Evolutionary conservation across 2,797 vertebrate genomes (phyloP).

Genomic region (Phataginus tricuspis): DNA sequence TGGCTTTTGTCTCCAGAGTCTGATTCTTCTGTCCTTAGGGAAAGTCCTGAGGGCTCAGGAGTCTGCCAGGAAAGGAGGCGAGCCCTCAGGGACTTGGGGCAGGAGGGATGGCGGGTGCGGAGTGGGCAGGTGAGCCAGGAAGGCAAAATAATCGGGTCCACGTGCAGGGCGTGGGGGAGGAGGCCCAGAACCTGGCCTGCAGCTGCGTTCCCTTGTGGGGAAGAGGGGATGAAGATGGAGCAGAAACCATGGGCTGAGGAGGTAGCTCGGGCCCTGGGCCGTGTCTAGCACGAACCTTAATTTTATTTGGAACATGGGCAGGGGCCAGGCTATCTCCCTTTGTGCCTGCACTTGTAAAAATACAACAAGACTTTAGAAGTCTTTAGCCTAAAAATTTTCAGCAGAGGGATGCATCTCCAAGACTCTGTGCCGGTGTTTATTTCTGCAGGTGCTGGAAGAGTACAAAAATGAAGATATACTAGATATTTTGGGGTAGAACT

Average conservation of each 20-base stretch:
- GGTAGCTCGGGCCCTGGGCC: background rate
- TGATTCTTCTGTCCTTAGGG: background rate
- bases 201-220: background rate
- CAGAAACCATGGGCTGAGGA: background rate
- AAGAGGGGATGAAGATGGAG: background rate
- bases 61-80: constrained; percentile 50
- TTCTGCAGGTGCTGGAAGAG: background rate
- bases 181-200: background rate
- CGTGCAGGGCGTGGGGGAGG: background rate
- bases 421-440: background rate
- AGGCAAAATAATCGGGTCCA: background rate
- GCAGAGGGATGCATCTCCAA: background rate
- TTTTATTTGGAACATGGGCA: background rate
- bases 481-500: background rate
- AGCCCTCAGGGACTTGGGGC: background rate
- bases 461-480: background rate
- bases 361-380: background rate
- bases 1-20: constrained; percentile 54
- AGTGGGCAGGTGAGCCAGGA: background rate
- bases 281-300: background rate
- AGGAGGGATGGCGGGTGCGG: rapidly evolving
- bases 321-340: background rate
- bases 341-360: constrained; percentile 30
- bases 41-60: constrained; percentile 52
- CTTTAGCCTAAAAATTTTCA: background rate